Evolutionary conservation across 2,888 invertebrate genomes (phyloP).

Genomic region (Eretmocerus hayati): DNA sequence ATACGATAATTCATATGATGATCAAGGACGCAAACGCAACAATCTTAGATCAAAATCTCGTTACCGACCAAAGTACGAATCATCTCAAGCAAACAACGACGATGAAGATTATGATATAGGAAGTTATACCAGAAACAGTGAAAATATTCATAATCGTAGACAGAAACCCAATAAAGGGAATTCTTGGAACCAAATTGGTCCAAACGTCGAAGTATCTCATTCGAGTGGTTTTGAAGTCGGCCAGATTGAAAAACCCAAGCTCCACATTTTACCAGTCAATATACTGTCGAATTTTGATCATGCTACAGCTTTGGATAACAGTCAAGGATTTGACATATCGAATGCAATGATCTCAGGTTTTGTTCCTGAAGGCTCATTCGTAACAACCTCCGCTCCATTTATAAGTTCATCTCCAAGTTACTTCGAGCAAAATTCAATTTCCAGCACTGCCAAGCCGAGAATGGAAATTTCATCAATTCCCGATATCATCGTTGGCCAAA

Average conservation of each 20-base stretch:
- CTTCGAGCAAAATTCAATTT: conserved; percentile 17
- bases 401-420: conserved; percentile 28
- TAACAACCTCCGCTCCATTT: conserved; percentile 32
- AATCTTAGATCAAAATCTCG: conserved; percentile 28
- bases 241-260: conserved; percentile 39
- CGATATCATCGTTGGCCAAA: conserved; percentile 41
- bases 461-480: conserved; percentile 31
- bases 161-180: conserved; percentile 14
- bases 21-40: conserved; percentile 24
- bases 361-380: conserved; percentile 30
- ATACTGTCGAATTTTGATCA: conserved; percentile 46
- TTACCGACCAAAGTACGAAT: conserved; percentile 27
- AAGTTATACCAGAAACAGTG: conserved; percentile 11
- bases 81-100: conserved; percentile 29
- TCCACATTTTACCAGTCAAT: conserved; percentile 39
- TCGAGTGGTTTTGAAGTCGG: conserved; percentile 36
- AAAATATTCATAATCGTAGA: too few relatives aligned
- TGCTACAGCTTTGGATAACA: conserved; percentile 45
- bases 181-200: conserved; percentile 37
- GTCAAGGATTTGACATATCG: conserved; percentile 48
- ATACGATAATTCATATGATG: conserved; percentile 17
- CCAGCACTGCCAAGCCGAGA: conserved; percentile 22
- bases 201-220: conserved; percentile 36
- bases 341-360: conserved; percentile 42
- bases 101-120: conserved; percentile 26